Evolutionary conservation across 2,888 invertebrate genomes (phyloP).

Genomic region (Noctua comes): DNA sequence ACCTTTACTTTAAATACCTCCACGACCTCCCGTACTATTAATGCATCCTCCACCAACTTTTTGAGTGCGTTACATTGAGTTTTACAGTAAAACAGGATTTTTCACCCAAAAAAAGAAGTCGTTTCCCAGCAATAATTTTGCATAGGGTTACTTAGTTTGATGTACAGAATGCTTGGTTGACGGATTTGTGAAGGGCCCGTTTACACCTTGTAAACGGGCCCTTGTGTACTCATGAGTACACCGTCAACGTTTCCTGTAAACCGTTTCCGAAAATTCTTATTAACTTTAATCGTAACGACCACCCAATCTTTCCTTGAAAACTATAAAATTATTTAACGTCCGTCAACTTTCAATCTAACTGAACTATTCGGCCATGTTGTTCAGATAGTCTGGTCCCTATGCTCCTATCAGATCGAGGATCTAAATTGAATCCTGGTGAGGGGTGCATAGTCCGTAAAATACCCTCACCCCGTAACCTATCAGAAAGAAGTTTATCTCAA

Average conservation of each 20-base stretch:
- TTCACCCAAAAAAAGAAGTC: too few species aligned
- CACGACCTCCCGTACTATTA: too few species aligned
- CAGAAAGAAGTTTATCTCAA: conserved; percentile 65
- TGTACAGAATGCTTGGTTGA: too few species aligned
- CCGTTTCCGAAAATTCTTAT: neutral
- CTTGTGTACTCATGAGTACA: neutral
- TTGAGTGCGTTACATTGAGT: too few species aligned
- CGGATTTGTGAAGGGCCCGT: too few species aligned
- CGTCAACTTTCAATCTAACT: conserved; percentile 52
- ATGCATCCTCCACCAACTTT: too few species aligned
- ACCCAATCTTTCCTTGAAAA: conserved; percentile 37
- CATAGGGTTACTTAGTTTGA: too few species aligned
- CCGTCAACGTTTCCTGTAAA: neutral
- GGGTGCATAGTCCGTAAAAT: conserved; percentile 84
- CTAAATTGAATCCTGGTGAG: conserved; percentile 88
- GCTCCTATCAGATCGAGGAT: conserved; percentile 82
- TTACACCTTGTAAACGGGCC: too few species aligned
- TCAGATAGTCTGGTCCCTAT: conserved; percentile 75
- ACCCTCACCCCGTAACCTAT: conserved; percentile 69
- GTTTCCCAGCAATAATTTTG: too few species aligned
- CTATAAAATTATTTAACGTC: conserved; percentile 62
- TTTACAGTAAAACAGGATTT: too few species aligned
- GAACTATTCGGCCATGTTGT: conserved; percentile 63
- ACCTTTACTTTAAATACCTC: too few species aligned
- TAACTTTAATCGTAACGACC: conserved; percentile 25